A percentile compares a stretch with the other conserved stretches of the same genome.
phyloP scores from a whole-genome alignment of 1,140 invertebrate genomes.

The Drosophila tsacasi region DNA sequence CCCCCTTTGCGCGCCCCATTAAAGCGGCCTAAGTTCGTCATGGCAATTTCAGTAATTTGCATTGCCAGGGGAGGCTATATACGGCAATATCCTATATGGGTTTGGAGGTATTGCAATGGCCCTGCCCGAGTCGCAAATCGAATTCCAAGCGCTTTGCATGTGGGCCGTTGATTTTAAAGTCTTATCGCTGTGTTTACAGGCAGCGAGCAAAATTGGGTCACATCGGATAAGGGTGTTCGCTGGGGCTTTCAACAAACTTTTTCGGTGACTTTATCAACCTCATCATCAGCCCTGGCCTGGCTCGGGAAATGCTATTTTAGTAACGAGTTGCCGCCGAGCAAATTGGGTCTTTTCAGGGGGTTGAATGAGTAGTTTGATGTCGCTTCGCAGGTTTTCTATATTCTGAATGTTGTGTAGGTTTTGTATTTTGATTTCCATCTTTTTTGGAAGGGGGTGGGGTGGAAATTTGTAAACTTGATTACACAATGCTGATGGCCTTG shows the following conservation, averaged over 20 bases:
- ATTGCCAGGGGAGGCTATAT: conserved; percentile 16
- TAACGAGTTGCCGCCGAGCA: conserved; percentile 36
- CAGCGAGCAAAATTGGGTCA: conserved; percentile 66
- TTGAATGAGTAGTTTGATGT: conserved; percentile 24
- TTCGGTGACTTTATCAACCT: conserved; percentile 44
- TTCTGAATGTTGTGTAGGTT: background rate
- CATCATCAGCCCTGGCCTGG: conserved; percentile 23
- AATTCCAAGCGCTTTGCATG: conserved; percentile 52
- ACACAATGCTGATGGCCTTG: conserved; percentile 71
- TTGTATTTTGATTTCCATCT: conserved; percentile 57
- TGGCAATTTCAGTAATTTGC: conserved; percentile 63
- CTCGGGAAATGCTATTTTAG: conserved; percentile 34
- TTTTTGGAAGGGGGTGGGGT: background rate
- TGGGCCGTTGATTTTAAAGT: conserved; percentile 36
- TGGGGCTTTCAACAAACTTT: conserved; percentile 41
- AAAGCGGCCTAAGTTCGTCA: conserved; percentile 67
- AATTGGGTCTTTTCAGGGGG: conserved; percentile 28
- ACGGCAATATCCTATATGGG: background rate
- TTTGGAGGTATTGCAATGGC: background rate
- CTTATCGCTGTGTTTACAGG: conserved; percentile 60
- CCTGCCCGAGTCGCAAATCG: conserved; percentile 24
- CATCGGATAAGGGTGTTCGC: conserved; percentile 49
- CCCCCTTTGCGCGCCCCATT: conserved; percentile 58
- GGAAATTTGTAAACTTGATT: conserved; percentile 68
- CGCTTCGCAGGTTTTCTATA: conserved; percentile 6